These are phyloP conservation scores for Axis porcinus DNA, from an alignment of 2,113 vertebrate genomes.

Conservation along the genomic window DNA sequence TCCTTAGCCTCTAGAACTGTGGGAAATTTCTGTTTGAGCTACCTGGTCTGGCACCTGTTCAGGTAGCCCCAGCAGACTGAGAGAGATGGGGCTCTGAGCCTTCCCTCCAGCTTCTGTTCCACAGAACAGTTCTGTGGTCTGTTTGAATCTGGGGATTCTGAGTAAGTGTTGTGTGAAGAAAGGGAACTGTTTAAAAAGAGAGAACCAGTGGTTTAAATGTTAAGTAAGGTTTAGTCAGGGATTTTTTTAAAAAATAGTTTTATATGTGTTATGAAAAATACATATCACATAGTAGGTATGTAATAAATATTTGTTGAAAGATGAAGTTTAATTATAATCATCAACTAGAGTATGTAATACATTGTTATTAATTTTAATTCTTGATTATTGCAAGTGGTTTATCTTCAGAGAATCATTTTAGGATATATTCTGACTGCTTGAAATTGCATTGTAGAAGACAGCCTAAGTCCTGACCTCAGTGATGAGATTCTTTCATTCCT, in stretches of 20 bases:
- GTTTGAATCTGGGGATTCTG: not conserved
- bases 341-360: not conserved
- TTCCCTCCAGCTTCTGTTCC: not conserved
- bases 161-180: not conserved
- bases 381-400: not conserved
- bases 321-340: not conserved
- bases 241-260: not conserved
- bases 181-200: not conserved
- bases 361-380: not conserved
- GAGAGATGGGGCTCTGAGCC: not conserved
- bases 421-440: not conserved
- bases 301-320: not conserved
- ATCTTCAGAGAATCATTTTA: not conserved
- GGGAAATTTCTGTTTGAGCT: not conserved
- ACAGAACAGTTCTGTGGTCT: not conserved
- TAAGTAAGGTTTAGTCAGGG: not conserved
- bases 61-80: not conserved
- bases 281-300: not conserved
- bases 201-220: not conserved
- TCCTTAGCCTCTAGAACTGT: not conserved
- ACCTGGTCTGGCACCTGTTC: not conserved
- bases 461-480: not conserved
- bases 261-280: not conserved
- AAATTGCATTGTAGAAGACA: not conserved
- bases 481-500: not conserved